Conservation (phyloP, 2,888 invertebrate genomes). For the Hyppa rectilinea region DNA sequence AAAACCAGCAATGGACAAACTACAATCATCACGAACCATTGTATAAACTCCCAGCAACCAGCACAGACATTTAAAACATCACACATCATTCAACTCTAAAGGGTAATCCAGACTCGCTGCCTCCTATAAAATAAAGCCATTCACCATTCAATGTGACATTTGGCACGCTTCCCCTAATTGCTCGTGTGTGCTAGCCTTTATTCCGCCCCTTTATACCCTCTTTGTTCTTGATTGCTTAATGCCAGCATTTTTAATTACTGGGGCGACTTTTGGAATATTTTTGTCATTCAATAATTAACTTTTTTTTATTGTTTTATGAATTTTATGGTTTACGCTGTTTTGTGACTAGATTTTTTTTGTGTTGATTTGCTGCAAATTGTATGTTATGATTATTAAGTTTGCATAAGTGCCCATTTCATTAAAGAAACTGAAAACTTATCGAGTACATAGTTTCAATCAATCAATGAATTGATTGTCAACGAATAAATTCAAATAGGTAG, state of each 20-base stretch:
- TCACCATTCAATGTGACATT: slow-evolving; percentile 76
- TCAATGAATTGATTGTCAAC: no score
- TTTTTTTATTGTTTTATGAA: slow-evolving; percentile 45
- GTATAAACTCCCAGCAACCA: not conserved
- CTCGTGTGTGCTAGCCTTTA: slow-evolving; percentile 80
- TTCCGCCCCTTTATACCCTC: slow-evolving; percentile 64
- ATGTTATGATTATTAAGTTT: no score
- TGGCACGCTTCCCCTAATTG: slow-evolving; percentile 84
- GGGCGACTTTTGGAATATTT: slow-evolving; percentile 64
- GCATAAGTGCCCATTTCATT: no score
- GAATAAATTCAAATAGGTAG: no score
- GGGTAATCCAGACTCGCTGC: slow-evolving; percentile 43
- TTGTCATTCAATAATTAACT: slow-evolving; percentile 69
- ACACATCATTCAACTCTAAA: slow-evolving; percentile 17
- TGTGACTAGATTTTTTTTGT: not conserved
- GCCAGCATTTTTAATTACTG: slow-evolving; percentile 72
- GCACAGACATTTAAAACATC: not conserved
- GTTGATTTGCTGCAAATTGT: not conserved
- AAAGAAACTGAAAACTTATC: no score
- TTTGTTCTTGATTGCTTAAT: slow-evolving; percentile 82
- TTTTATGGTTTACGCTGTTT: slow-evolving; percentile 6
- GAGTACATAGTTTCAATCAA: no score
- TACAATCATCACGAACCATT: not conserved
- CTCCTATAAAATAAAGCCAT: slow-evolving; percentile 60
- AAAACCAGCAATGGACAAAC: slow-evolving; percentile 1